These are phyloP conservation scores for Esox niger DNA, from an alignment of 2,113 vertebrate genomes.

Conservation along the genomic window DNA sequence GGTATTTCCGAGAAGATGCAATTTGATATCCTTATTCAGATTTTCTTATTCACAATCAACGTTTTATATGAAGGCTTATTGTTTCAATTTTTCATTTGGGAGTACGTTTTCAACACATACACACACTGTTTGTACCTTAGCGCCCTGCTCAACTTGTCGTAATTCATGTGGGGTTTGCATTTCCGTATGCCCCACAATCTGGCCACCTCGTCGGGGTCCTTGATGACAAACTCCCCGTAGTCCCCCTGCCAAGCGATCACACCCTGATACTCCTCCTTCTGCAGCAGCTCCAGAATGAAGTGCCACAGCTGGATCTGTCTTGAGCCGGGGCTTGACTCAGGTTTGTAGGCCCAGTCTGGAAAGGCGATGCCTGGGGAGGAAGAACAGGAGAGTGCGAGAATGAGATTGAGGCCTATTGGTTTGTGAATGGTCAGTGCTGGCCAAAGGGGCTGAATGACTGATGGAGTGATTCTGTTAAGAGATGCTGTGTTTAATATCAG, in stretches of 20 bases:
- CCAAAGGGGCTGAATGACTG: constrained; percentile 52
- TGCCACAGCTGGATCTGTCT: constrained; percentile 86
- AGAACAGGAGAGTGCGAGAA: constrained; percentile 43
- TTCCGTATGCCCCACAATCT: constrained; percentile 86
- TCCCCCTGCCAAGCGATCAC: constrained; percentile 92
- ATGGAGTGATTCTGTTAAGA: constrained; percentile 64
- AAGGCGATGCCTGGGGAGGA: constrained; percentile 82
- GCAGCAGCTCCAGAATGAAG: constrained; percentile 89
- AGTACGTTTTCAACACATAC: too few relatives aligned
- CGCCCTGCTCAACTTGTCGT: constrained; percentile 89
- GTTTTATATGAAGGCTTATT: constrained; percentile 59
- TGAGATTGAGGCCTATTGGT: constrained; percentile 53
- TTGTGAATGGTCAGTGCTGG: constrained; percentile 41
- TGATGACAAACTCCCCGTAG: constrained; percentile 92
- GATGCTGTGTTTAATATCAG: constrained; percentile 73
- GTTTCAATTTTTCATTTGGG: constrained; percentile 66
- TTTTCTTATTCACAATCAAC: constrained; percentile 70
- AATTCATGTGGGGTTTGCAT: constrained; percentile 94
- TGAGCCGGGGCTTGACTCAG: constrained; percentile 84
- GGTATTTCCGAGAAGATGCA: background rate
- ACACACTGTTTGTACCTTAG: constrained; percentile 72
- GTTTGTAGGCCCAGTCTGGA: constrained; percentile 94
- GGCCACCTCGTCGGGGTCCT: constrained; percentile 89
- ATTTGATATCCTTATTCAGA: constrained; percentile 52
- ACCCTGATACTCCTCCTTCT: constrained; percentile 88